phyloP scores from a whole-genome alignment of 2,888 invertebrate species.

The Diarsia rubi region DNA sequence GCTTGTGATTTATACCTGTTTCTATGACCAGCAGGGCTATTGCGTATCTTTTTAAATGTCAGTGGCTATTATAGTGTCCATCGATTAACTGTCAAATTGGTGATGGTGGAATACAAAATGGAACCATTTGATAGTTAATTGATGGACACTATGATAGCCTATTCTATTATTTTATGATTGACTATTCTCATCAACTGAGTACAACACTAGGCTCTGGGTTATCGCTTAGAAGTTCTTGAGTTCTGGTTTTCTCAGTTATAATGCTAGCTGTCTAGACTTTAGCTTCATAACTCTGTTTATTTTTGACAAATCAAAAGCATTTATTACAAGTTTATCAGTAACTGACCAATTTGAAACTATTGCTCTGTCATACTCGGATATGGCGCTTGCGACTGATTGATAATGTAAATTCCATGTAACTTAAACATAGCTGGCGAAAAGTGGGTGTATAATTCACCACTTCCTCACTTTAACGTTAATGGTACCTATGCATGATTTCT shows the following conservation, averaged over 20 bases:
- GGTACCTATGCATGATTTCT: neutral
- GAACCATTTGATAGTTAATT: too few relatives aligned
- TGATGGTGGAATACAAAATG: too few relatives aligned
- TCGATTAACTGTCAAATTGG: too few relatives aligned
- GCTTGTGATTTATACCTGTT: too few relatives aligned
- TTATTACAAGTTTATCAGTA: too few relatives aligned
- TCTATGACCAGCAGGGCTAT: too few relatives aligned
- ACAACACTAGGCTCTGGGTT: neutral
- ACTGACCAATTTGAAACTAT: too few relatives aligned
- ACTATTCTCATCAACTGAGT: neutral
- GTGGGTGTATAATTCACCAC: too few relatives aligned
- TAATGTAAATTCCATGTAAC: neutral
- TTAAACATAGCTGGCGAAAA: neutral
- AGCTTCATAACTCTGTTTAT: neutral
- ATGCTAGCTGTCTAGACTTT: neutral
- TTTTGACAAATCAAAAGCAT: neutral
- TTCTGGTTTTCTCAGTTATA: neutral
- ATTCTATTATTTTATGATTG: too few relatives aligned
- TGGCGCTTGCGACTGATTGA: neutral
- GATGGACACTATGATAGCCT: too few relatives aligned
- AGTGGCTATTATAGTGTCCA: too few relatives aligned
- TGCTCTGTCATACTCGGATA: neutral
- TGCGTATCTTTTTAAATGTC: too few relatives aligned
- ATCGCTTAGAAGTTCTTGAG: neutral
- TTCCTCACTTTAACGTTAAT: neutral